Base-by-base conservation (phyloP, 2,113 vertebrate genomes). In the Pao palembangensis region DNA sequence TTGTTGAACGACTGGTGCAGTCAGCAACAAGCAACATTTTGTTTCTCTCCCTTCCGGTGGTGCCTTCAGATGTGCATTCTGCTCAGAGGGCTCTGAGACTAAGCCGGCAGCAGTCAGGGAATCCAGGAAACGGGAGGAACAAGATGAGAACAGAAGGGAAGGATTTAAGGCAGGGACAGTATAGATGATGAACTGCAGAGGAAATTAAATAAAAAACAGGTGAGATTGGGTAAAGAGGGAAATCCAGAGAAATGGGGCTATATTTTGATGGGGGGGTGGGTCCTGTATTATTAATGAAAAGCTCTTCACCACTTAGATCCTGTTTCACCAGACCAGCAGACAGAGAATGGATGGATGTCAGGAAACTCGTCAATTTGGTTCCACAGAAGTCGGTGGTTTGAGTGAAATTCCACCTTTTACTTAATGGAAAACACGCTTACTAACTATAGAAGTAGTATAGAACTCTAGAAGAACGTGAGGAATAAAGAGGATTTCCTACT, bases 241-340 rank as follows among this genome's bases (percentile, higher is more conserved):
- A 34, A n/a, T 56, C 41, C 54, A 55, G 42, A 25, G 71, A 61
- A 42, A 51, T 23, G 43, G 55, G 58, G 13, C 56, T 14, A 11
- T 17, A n/a, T 49, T n/a, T 19, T 50, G 15, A 19, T 4, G 38
- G 55, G 61, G 12, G 59, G 17, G 55, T 68, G 57, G 75, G 43
- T 76, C 64, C 83, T 82, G 55, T 76, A 89, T 88, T 86, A 84
- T 92, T 91, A 88, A 91, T 88, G 78, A 84, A 75, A 74, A 68
- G 46, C 61, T 79, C 67, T 74, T 74, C 79, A 59, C 77, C 78
- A 75, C 76, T 83, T 69, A 78, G 83, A 71, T 86, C 79, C 42
- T 61, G 69, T 79, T 91, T 92, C 75, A 83, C 61, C 79, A 51
- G 47, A 73, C 38, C 21, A 43, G 69, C 23, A 61, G 50, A 78